phyloP scores from a whole-genome alignment of 2,888 invertebrate species.

The Epiblema foenella region DNA sequence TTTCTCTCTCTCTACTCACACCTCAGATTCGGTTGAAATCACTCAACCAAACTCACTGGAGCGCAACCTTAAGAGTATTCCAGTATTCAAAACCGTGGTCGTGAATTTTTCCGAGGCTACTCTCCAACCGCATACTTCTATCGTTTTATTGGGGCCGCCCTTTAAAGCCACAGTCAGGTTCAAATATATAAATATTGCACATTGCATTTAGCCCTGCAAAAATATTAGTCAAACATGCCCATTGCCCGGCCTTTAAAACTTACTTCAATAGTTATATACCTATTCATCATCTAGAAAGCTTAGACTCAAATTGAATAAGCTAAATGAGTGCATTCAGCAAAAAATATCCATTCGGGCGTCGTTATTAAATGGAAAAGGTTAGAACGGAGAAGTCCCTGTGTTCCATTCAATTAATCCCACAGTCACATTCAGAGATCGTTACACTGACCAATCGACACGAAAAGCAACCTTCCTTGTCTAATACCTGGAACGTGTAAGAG shows the following conservation, averaged over 20 bases:
- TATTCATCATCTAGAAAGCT: slow-evolving; percentile 1
- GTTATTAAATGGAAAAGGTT: slow-evolving; percentile 33
- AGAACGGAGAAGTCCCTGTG: slow-evolving; percentile 21
- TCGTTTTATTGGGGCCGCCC: no score
- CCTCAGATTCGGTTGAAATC: no score
- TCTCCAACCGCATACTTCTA: no score
- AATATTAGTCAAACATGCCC: not conserved
- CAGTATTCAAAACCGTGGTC: no score
- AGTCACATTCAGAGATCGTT: not conserved
- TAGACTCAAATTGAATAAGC: slow-evolving; percentile 17
- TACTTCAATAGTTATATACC: not conserved
- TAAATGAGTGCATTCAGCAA: slow-evolving; percentile 28
- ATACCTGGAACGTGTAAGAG: slow-evolving; percentile 2
- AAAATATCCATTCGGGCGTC: slow-evolving; percentile 10
- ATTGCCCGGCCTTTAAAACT: not conserved
- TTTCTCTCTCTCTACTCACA: no score
- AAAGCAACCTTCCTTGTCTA: slow-evolving; percentile 1
- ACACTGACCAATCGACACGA: not conserved
- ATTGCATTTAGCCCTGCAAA: no score
- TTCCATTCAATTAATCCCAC: slow-evolving; percentile 27
- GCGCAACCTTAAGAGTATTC: no score
- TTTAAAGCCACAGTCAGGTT: no score
- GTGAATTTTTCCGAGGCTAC: no score
- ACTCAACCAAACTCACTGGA: no score
- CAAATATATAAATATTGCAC: no score